Percentiles rank a stretch among this genome's conserved stretches.
These are phyloP conservation scores for Clostera curtula DNA, from an alignment of 2,888 invertebrate species.

Conservation along the genomic window DNA sequence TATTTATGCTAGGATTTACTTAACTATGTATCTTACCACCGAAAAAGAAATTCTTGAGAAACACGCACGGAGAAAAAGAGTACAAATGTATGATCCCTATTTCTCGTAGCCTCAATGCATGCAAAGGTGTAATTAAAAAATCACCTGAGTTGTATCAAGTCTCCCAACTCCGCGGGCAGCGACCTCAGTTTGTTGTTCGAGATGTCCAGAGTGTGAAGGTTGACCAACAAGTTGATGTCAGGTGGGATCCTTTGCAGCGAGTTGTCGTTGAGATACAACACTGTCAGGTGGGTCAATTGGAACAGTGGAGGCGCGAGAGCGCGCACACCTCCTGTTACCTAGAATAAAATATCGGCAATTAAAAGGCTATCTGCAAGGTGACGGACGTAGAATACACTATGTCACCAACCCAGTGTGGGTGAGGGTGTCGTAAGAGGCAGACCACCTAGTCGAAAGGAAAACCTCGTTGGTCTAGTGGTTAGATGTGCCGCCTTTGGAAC, in stretches of 20 bases:
- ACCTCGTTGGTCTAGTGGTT: no score
- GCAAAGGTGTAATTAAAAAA: constrained; percentile 3
- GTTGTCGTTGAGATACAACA: constrained; percentile 97
- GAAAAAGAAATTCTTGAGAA: no score
- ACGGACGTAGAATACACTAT: no score
- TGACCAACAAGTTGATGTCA: constrained; percentile 89
- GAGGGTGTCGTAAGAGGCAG: no score
- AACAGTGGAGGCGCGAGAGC: constrained; percentile 95
- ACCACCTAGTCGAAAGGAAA: no score
- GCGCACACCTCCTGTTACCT: constrained; percentile 93
- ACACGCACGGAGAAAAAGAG: no score
- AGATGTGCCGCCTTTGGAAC: no score
- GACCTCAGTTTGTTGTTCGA: constrained; percentile 96
- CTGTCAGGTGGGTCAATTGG: constrained; percentile 93
- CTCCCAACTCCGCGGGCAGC: constrained; percentile 96
- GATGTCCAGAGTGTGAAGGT: constrained; percentile 92
- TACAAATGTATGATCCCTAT: not conserved
- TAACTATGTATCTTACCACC: no score
- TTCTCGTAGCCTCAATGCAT: not conserved
- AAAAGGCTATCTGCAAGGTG: no score
- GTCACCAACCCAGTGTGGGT: no score
- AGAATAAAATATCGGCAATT: no score
- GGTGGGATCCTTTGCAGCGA: constrained; percentile 92
- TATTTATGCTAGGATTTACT: no score
- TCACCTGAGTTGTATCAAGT: constrained; percentile 94